Percentiles rank a stretch among this genome's conserved stretches.
Conservation (phyloP, 2,113 vertebrate genomes). For the Noturus placidus region DNA sequence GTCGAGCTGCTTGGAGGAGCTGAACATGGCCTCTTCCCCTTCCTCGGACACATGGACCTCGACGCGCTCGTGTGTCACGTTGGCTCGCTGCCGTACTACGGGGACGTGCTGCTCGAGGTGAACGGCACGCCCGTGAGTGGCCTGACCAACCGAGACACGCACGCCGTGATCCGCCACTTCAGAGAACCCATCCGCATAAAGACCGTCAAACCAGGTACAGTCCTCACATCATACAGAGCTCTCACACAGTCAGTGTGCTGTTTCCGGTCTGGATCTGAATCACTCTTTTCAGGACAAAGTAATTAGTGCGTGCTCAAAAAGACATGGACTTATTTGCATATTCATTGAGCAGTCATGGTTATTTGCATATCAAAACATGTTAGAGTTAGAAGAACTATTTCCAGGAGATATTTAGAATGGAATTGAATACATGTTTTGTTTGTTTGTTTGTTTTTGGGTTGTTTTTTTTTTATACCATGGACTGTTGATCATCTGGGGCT, state of each 20-base stretch:
- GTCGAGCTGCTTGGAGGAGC: constrained; percentile 87
- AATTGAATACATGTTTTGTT: neutral
- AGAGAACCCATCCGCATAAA: constrained; percentile 89
- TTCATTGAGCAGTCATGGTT: too few species aligned
- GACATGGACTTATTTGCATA: neutral
- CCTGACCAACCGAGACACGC: constrained; percentile 89
- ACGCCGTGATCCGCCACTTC: constrained; percentile 93
- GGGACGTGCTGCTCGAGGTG: constrained; percentile 94
- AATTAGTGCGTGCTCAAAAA: neutral
- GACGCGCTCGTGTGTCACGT: constrained; percentile 80
- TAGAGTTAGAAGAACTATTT: neutral
- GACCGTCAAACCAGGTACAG: constrained; percentile 89
- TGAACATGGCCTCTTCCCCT: constrained; percentile 89
- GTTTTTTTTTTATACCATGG: neutral
- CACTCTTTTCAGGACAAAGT: neutral
- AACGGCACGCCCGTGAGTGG: constrained; percentile 95
- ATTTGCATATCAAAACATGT: neutral
- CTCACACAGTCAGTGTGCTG: neutral
- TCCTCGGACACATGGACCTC: constrained; percentile 79
- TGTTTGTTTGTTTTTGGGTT: too few species aligned
- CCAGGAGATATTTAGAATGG: neutral
- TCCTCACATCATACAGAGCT: neutral
- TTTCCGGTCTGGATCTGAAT: neutral
- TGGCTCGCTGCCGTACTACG: constrained; percentile 79
- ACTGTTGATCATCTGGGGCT: too few species aligned